These are phyloP conservation scores for Odontocolon sp. DNA, from an alignment of 2,888 invertebrate species.

Conservation along the genomic window DNA sequence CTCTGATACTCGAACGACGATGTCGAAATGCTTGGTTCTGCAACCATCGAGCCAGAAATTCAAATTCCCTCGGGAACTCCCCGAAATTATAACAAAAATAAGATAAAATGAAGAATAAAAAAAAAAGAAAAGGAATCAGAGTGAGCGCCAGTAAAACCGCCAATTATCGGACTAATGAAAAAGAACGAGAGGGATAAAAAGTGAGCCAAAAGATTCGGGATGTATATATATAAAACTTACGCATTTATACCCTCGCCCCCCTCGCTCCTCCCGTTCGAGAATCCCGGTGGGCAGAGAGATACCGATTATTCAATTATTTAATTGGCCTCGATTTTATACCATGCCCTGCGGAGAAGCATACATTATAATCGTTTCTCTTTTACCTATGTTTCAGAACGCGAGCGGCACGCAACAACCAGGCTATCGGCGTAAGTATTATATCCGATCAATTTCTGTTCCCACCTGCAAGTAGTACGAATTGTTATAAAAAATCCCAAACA, in stretches of 20 bases:
- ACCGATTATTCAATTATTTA: conserved; percentile 58
- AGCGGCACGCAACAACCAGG: conserved; percentile 80
- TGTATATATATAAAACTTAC: conserved; percentile 41
- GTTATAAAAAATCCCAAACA: no score
- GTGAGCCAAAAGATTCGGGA: conserved; percentile 9
- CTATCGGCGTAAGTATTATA: conserved; percentile 82
- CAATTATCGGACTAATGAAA: conserved; percentile 36
- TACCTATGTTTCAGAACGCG: conserved; percentile 82
- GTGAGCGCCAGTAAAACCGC: conserved; percentile 21
- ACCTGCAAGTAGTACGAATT: neutral
- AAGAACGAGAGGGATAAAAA: conserved; percentile 14
- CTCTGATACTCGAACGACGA: neutral
- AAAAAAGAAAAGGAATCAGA: conserved; percentile 15
- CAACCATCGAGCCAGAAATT: neutral
- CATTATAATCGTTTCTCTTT: conserved; percentile 63
- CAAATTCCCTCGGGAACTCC: conserved; percentile 7
- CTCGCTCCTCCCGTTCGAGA: neutral
- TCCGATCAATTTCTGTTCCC: conserved; percentile 24
- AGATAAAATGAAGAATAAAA: conserved; percentile 19
- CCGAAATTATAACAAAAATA: conserved; percentile 22
- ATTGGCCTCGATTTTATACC: conserved; percentile 51
- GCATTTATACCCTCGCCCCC: neutral
- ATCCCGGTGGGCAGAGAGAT: conserved; percentile 34
- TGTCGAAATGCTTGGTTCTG: neutral
- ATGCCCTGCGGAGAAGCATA: conserved; percentile 27